These are phyloP conservation scores for Aleiodes sp. DNA, from an alignment of 1,140 invertebrate genomes.

Conservation along the genomic window DNA sequence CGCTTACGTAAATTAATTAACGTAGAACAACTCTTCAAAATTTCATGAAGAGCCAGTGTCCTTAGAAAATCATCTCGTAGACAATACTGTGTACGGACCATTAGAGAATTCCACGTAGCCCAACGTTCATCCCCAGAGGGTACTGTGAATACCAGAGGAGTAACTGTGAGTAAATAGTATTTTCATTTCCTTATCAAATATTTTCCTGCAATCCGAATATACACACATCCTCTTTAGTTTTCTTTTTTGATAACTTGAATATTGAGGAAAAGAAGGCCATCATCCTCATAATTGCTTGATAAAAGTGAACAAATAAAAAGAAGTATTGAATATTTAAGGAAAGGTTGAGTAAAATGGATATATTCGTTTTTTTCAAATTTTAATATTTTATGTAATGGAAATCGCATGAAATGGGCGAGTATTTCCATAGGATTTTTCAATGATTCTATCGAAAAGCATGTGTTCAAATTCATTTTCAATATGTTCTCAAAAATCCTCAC, in stretches of 20 bases:
- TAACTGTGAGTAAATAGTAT: not conserved
- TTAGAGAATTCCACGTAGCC: not conserved
- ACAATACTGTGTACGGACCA: not conserved
- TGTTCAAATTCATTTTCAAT: too few species aligned
- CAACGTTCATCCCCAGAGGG: not conserved
- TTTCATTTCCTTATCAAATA: slow-evolving; percentile 7
- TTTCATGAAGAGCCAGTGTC: not conserved
- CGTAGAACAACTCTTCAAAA: not conserved
- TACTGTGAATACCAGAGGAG: not conserved
- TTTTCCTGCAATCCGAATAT: not conserved
- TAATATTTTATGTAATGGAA: too few species aligned
- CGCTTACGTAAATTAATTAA: not conserved
- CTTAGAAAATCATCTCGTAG: not conserved
- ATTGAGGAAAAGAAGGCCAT: not conserved
- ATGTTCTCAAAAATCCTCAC: too few species aligned
- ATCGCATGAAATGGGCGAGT: too few species aligned
- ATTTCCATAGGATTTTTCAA: too few species aligned
- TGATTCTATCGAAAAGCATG: too few species aligned
- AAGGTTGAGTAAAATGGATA: too few species aligned
- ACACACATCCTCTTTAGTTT: not conserved
- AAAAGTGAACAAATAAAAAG: too few species aligned
- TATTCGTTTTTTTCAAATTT: too few species aligned
- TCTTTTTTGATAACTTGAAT: not conserved
- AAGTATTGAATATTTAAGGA: too few species aligned
- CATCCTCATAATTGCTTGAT: not conserved